Evolutionary conservation across 1,140 invertebrate genomes (phyloP), one percentile per base, ranked within the genome.

Genomic region (Drosophila pectinifera): DNA sequence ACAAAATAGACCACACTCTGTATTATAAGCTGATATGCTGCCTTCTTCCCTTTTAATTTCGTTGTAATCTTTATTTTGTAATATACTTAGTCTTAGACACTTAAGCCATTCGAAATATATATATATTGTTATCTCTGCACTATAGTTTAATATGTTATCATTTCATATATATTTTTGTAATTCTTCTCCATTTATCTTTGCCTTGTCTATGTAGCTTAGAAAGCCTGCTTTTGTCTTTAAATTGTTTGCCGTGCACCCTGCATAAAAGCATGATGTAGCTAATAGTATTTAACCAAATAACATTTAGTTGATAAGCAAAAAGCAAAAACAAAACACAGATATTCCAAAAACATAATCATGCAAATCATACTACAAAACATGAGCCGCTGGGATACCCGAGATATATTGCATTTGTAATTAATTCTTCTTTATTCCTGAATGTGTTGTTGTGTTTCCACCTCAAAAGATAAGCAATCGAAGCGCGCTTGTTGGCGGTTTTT

Each of bases 321-420:
- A 42, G 42, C 48, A 51, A 36, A 51, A 51, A 16, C 43, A 46
- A 64, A 57, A 65, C 48, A 57, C 24, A 57, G 54, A 41, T 42
- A 42, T 26, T 18, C 38, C 31, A 24, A 26, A 59, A 42, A 65
- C 31, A 72, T 39, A 48, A 36, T 62, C 38, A 80, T 56, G 34
- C 41, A 36, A 63, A 58, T 41, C 49, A 22, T 69, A 72, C 46
- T 61, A 73, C 46, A 54, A n/a, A 53, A 73, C 69, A 73, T 39
- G 28, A 73, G 26, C 36, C n/a, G 28, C 28, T 11, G 46, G 53
- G 39, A 45, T 31, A 7, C 26, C 39, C 31, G 7, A 51, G 8
- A 38, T 70, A 38, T 70, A 75, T 62, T 82, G 69, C 80, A 82
- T 78, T 55, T 78, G 74, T 51, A 74, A 67, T 82, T 82, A 64